Conservation (phyloP, 2,888 invertebrate species). For the Pyrochroa serraticornis region DNA sequence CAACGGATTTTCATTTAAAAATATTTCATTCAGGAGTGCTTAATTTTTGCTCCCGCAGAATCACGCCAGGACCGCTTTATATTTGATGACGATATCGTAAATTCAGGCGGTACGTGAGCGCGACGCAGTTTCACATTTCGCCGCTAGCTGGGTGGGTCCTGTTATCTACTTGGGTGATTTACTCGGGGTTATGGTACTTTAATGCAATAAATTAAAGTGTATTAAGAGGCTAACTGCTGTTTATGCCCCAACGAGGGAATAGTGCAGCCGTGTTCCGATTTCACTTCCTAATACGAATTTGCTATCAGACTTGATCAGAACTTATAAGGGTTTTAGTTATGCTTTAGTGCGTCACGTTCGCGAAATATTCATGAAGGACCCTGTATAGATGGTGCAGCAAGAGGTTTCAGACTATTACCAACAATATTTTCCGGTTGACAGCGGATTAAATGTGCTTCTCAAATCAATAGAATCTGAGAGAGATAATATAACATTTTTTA, state of each 20-base stretch:
- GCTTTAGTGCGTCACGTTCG: not conserved
- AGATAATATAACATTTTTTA: too few species aligned
- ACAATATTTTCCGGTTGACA: not conserved
- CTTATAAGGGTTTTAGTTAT: not conserved
- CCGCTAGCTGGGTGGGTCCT: conserved; percentile 17
- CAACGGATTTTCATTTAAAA: not conserved
- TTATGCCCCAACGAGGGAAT: conserved; percentile 29
- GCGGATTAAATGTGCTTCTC: too few species aligned
- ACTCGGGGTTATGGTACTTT: conserved; percentile 31
- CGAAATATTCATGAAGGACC: not conserved
- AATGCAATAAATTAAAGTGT: conserved; percentile 35
- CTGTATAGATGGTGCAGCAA: not conserved
- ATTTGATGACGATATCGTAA: conserved; percentile 32
- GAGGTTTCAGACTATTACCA: not conserved
- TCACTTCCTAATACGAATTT: conserved; percentile 13
- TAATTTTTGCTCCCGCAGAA: conserved; percentile 7
- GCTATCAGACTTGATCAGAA: conserved; percentile 11
- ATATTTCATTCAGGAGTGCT: conserved; percentile 3
- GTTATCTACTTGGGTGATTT: conserved; percentile 35
- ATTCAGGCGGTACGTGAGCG: conserved; percentile 27
- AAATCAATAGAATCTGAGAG: too few species aligned
- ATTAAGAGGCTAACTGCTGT: conserved; percentile 36
- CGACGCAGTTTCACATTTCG: conserved; percentile 28
- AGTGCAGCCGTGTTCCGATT: conserved; percentile 9
- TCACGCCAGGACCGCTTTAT: conserved; percentile 5